Evolutionary conservation across 2,888 invertebrate species (phyloP).

Genomic region (Didymodactylos carnosus): DNA sequence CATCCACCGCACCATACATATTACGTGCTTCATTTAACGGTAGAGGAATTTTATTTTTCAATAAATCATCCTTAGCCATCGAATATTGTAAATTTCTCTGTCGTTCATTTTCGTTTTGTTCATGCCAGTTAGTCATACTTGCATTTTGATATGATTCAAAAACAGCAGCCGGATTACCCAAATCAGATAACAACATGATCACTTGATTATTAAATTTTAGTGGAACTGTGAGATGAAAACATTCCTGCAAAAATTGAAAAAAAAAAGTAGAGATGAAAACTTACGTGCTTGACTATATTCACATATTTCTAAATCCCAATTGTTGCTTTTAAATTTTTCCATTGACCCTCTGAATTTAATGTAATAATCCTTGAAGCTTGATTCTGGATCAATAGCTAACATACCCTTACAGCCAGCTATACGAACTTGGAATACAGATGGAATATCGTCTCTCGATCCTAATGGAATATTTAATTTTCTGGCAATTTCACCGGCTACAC

Average conservation of each 20-base stretch:
- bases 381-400: conserved; percentile 5
- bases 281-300: neutral
- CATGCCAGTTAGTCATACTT: neutral
- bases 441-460: neutral
- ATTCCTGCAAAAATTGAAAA: no score
- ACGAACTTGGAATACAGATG: conserved; percentile 10
- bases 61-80: neutral
- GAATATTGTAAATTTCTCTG: neutral
- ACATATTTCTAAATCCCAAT: neutral
- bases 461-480: neutral
- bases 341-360: conserved; percentile 1
- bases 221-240: neutral
- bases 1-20: neutral
- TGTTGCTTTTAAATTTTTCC: conserved; percentile 5
- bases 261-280: neutral
- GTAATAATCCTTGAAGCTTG: neutral
- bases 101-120: neutral
- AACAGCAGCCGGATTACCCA: neutral
- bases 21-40: neutral
- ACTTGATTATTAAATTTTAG: neutral
- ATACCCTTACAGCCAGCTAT: conserved; percentile 12
- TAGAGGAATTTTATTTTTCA: neutral
- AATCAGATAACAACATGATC: neutral
- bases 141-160: neutral
- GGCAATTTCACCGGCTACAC: neutral